These are phyloP conservation scores for Bimastos eiseni DNA, from an alignment of 2,888 invertebrate species.

Conservation along the genomic window DNA sequence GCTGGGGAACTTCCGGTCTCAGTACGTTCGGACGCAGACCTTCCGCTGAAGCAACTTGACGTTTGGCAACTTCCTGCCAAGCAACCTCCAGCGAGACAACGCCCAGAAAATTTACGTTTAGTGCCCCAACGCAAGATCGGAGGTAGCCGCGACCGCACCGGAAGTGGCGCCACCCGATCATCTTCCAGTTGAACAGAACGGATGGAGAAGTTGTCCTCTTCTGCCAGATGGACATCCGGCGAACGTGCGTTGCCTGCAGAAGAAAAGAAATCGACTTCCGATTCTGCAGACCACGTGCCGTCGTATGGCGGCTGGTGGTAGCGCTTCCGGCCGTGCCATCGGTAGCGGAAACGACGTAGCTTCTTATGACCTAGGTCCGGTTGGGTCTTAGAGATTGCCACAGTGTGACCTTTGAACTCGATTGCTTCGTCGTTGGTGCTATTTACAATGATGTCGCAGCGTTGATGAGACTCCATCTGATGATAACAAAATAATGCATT, in stretches of 20 bases:
- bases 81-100: background rate
- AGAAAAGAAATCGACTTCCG: background rate
- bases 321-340: conserved; percentile 17
- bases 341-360: conserved; percentile 2
- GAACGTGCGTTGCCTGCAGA: background rate
- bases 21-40: background rate
- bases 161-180: background rate
- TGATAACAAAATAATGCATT: background rate
- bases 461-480: background rate
- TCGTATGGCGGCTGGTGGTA: background rate
- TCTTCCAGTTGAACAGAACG: background rate
- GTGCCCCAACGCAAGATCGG: background rate
- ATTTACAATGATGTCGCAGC: background rate
- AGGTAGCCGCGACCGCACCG: background rate
- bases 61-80: background rate
- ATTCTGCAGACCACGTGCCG: background rate
- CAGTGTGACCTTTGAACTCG: background rate
- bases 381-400: background rate
- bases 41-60: background rate
- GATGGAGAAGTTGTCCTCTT: background rate
- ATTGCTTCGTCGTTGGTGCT: background rate
- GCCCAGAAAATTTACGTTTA: background rate
- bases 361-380: background rate
- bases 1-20: conserved; percentile 3
- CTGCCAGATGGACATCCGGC: background rate